Percentiles rank a stretch among this genome's conserved stretches.
Conservation (phyloP, 1,140 invertebrate genomes). For the Spodoptera litura region DNA sequence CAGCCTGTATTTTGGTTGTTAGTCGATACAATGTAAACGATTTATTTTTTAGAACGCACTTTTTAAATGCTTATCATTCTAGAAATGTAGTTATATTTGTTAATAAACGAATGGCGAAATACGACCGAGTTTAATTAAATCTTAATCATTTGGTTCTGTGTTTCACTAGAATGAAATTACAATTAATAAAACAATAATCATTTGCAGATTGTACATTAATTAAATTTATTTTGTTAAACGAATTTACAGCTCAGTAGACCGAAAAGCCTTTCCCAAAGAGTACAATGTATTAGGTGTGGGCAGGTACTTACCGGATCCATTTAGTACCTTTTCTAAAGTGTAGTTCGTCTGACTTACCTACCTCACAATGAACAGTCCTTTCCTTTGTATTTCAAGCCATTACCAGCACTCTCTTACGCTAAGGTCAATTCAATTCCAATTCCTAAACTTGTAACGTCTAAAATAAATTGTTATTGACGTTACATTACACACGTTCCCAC, state of each 20-base stretch:
- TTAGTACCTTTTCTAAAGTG: slow-evolving; percentile 33
- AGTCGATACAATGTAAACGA: not conserved
- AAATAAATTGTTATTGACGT: slow-evolving; percentile 16
- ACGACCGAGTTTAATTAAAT: too few species aligned
- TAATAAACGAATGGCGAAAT: too few species aligned
- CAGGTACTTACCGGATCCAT: slow-evolving; percentile 18
- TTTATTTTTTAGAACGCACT: not conserved
- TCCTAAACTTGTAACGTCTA: slow-evolving; percentile 19
- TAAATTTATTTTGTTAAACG: not conserved
- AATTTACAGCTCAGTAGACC: slow-evolving; percentile 19
- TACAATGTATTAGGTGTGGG: slow-evolving; percentile 31
- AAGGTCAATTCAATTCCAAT: slow-evolving; percentile 37
- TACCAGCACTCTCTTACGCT: slow-evolving; percentile 39
- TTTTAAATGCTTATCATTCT: too few species aligned
- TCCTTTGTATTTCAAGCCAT: slow-evolving; percentile 37
- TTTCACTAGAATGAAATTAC: too few species aligned
- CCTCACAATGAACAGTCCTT: slow-evolving; percentile 38
- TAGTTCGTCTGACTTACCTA: slow-evolving; percentile 17
- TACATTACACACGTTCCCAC: slow-evolving; percentile 4
- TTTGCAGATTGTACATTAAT: too few species aligned
- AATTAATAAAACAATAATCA: too few species aligned
- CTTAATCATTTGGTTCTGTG: too few species aligned
- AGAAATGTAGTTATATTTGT: too few species aligned
- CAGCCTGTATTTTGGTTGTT: not conserved
- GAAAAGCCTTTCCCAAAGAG: slow-evolving; percentile 7